Evolutionary conservation across 2,113 vertebrate species (phyloP).

Genomic region (Lophotis ruficrista): DNA sequence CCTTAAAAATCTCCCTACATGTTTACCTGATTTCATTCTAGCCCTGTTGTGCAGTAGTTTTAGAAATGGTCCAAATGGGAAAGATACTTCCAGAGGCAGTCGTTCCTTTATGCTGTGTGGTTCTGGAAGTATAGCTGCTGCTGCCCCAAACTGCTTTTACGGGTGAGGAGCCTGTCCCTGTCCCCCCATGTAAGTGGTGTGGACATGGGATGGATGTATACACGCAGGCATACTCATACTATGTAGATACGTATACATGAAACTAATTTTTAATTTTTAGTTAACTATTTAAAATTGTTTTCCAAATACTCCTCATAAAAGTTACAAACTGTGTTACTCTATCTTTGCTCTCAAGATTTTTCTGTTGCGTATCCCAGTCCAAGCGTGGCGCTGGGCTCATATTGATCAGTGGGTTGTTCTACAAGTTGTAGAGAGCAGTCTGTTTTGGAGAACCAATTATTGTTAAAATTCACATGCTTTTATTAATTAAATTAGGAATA

Average conservation of each 20-base stretch:
- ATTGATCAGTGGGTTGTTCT: neutral
- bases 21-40: neutral
- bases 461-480: neutral
- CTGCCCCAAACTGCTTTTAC: neutral
- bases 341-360: neutral
- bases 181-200: neutral
- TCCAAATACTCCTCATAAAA: neutral
- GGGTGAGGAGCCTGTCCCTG: neutral
- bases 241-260: neutral
- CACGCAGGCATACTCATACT: neutral
- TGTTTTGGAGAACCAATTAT: neutral
- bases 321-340: neutral
- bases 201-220: neutral
- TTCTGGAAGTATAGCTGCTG: neutral
- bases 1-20: neutral
- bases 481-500: neutral
- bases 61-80: neutral
- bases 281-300: neutral
- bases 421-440: neutral
- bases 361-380: rapidly evolving
- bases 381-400: rapidly evolving
- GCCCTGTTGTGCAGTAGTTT: neutral
- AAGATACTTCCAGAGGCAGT: neutral
- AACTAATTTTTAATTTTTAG: neutral
- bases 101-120: neutral